Evolutionary conservation across 2,113 vertebrate species (phyloP).

Genomic region (Xyliphius kryptos): DNA sequence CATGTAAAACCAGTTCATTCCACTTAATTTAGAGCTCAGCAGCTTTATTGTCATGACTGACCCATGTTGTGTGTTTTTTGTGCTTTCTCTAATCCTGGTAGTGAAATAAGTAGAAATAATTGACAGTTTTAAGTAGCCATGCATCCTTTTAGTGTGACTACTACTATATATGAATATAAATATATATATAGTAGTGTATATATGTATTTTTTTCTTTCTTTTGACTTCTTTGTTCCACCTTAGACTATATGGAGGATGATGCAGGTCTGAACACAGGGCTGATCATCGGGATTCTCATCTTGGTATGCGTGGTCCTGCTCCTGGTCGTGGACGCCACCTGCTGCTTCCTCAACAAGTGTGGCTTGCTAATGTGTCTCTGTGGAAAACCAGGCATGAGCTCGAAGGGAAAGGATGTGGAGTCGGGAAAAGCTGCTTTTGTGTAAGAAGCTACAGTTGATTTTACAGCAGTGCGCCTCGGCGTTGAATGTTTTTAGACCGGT

Average conservation of each 20-base stretch:
- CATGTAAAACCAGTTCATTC: no score
- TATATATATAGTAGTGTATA: no score
- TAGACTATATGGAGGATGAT: constrained; percentile 64
- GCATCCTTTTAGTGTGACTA: no score
- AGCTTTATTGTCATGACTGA: neutral
- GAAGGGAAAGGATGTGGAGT: constrained; percentile 89
- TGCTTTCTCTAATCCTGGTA: constrained; percentile 17
- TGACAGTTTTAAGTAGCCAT: constrained; percentile 3
- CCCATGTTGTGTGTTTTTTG: neutral
- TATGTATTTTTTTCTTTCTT: constrained; percentile 28
- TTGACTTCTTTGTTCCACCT: constrained; percentile 31
- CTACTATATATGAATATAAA: no score
- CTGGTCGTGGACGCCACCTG: constrained; percentile 92
- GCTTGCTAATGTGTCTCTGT: constrained; percentile 95
- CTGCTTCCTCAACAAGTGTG: constrained; percentile 97
- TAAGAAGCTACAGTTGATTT: no score
- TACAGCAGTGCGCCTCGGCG: no score
- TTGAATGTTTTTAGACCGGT: no score
- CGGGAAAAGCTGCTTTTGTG: constrained; percentile 91
- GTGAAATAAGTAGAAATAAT: constrained; percentile 15
- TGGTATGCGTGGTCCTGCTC: constrained; percentile 84
- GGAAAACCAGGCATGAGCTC: constrained; percentile 80
- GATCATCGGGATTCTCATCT: constrained; percentile 88
- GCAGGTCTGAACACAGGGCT: constrained; percentile 78
- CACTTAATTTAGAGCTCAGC: no score